These are phyloP conservation scores for Rhynchonycteris naso DNA, from an alignment of 2,797 vertebrate genomes.

Conservation along the genomic window DNA sequence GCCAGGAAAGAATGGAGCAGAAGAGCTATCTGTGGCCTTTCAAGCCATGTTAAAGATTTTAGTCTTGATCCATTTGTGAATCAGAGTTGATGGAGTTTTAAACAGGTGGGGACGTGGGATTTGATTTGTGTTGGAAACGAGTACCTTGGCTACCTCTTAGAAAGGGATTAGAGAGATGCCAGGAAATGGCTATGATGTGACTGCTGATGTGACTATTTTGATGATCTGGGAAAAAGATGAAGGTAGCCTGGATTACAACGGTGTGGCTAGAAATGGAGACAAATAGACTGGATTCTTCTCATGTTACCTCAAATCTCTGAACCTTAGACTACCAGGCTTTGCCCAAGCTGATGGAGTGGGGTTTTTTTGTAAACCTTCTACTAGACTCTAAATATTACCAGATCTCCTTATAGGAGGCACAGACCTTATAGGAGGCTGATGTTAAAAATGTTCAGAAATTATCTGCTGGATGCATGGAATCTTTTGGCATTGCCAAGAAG, in stretches of 20 bases:
- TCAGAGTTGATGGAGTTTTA: slow-evolving; percentile 10
- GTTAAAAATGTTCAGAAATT: slow-evolving; percentile 22
- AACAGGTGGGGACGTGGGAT: neutral
- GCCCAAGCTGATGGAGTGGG: neutral
- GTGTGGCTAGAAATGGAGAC: neutral
- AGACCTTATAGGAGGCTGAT: too few relatives aligned
- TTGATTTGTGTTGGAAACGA: slow-evolving; percentile 38
- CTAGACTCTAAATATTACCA: neutral
- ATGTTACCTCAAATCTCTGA: neutral
- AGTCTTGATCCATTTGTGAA: neutral
- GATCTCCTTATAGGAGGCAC: neutral
- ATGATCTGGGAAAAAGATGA: neutral
- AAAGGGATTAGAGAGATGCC: neutral
- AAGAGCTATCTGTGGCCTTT: neutral
- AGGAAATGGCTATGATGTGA: neutral
- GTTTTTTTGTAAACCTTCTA: slow-evolving; percentile 3
- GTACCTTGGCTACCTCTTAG: neutral
- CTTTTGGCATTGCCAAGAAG: neutral
- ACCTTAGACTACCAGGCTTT: neutral
- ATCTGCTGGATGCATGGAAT: neutral
- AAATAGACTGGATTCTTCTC: neutral
- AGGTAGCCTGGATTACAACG: neutral
- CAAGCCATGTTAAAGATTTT: neutral
- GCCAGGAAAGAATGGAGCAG: neutral
- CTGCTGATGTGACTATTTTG: neutral